Evolutionary conservation across 2,797 vertebrate species (phyloP), one percentile per base, ranked within the genome.

Genomic region (Acipenser oxyrinchus): DNA sequence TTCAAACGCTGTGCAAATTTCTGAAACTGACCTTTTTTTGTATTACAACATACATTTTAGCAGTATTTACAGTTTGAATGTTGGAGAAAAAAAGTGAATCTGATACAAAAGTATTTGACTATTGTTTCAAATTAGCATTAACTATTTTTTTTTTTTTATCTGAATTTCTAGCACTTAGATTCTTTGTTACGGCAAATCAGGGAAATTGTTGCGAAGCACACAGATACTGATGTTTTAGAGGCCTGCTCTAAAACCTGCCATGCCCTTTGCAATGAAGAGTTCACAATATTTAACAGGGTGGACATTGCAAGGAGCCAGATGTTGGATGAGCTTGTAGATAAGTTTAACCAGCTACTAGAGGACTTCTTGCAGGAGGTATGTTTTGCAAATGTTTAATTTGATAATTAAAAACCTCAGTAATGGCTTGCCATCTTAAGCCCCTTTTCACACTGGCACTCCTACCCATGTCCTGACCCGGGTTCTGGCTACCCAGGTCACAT

Each of bases 191-290:
- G 95, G 81, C 96, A 99, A 82, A 95, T 98, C 75, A 89, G 89
- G 77, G 95, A 97, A 79, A 98, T 97, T 73, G 95, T 99, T 78
- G 96, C 97, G 86, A 99, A 99, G 88, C 96, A 99, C 90, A 98
- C 94, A 66, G 97, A 99, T 83, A 95, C 93, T 68, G 97, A 99
- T 81, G 97, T 99, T 77, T 90, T 99, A 76, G 97, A 99, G 89
- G 93, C 90, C 67, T 99, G 97, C 83, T 98, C 95, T 64, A 99
- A 96, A 87, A 99, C 97, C 8, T 99, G 96, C 80, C 96, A 99
- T 5, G 87, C 95, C 69, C 94, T 99, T 82, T 97, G 96, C 89
- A 99, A 97, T 23, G 97, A 99, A 80, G 97, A 99, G 75, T 99
- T 95, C 87, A 98, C 97, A 61, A 99, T 99, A 82, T 98, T 95